Percentiles rank a stretch among this genome's conserved stretches.
phyloP scores from a whole-genome alignment of 2,797 vertebrate genomes.

The Hybognathus amarus region DNA sequence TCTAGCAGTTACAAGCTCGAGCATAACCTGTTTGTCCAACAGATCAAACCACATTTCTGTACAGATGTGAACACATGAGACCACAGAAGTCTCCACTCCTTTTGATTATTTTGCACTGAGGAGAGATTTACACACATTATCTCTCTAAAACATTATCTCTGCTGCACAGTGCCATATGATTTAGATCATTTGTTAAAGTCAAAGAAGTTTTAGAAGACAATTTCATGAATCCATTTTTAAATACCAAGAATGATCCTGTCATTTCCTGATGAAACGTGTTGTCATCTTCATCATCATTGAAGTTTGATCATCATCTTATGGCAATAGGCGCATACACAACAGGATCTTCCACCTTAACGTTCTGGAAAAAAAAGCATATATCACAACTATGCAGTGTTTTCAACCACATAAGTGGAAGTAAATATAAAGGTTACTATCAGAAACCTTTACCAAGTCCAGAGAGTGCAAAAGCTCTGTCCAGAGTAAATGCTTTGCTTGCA shows the following conservation, averaged over 20 bases:
- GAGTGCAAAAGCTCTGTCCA: too few relatives aligned
- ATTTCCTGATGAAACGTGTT: background rate
- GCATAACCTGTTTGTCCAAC: background rate
- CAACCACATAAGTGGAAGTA: too few relatives aligned
- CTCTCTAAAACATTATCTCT: too few relatives aligned
- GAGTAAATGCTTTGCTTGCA: too few relatives aligned
- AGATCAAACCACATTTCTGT: background rate
- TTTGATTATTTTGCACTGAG: background rate
- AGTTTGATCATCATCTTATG: background rate
- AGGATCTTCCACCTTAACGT: background rate
- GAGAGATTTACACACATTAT: background rate
- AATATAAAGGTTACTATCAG: too few relatives aligned
- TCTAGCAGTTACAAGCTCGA: background rate
- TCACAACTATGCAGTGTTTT: too few relatives aligned
- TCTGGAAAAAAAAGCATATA: background rate
- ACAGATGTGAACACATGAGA: background rate
- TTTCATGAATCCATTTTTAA: background rate
- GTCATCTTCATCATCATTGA: too few relatives aligned
- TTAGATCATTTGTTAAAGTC: background rate
- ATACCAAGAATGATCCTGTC: background rate
- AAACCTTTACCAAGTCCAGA: too few relatives aligned
- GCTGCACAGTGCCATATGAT: background rate
- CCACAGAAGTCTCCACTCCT: background rate
- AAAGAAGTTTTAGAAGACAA: background rate
- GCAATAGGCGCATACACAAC: background rate